Percentiles rank a stretch among this genome's conserved stretches.
phyloP scores from a whole-genome alignment of 2,888 invertebrate genomes.

The Apodemia mormo region DNA sequence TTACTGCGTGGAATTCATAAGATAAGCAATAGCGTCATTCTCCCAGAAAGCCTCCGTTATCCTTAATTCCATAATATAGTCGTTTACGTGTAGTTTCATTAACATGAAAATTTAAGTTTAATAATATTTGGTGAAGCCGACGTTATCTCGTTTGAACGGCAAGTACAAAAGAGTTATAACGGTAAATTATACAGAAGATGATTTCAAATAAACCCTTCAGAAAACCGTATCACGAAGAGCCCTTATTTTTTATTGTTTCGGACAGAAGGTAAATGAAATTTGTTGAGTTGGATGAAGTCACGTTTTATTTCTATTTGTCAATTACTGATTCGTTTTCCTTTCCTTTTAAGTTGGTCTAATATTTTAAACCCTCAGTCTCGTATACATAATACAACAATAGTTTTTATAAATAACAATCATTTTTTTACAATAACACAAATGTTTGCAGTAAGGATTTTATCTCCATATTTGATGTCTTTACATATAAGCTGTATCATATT shows the following conservation, averaged over 20 bases:
- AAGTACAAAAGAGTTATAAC: neutral
- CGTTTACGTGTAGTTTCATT: neutral
- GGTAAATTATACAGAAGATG: slow-evolving; percentile 1
- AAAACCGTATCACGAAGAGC: slow-evolving; percentile 4
- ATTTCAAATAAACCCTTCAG: neutral
- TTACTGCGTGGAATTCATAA: neutral
- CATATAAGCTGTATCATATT: too few species aligned
- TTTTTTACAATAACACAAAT: too few species aligned
- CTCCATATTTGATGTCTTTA: too few species aligned
- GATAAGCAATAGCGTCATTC: neutral
- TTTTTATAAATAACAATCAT: too few species aligned
- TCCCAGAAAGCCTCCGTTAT: neutral
- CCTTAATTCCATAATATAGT: neutral
- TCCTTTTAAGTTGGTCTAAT: neutral
- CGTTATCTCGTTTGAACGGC: neutral
- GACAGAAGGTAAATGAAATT: slow-evolving; percentile 18
- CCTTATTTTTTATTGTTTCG: slow-evolving; percentile 51
- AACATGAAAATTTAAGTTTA: neutral
- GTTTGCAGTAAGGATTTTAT: too few species aligned
- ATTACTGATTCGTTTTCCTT: slow-evolving; percentile 28
- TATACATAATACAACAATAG: too few species aligned
- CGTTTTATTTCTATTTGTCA: slow-evolving; percentile 37
- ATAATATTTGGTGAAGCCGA: neutral
- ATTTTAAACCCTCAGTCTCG: too few species aligned
- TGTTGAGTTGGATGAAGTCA: slow-evolving; percentile 31